phyloP scores from a whole-genome alignment of 2,113 vertebrate species.

The Morone chrysops region DNA sequence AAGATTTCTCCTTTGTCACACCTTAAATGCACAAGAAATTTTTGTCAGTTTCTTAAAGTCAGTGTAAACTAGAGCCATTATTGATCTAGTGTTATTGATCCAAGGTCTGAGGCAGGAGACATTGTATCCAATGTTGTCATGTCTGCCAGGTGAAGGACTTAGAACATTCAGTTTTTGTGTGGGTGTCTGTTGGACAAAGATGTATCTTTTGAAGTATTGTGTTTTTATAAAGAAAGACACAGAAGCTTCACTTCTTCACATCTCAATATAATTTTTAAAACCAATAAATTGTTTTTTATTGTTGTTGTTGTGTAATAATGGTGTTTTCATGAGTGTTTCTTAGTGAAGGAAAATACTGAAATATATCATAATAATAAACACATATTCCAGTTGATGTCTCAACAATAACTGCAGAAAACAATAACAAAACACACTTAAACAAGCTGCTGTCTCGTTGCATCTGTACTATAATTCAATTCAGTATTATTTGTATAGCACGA shows the following conservation, averaged over 20 bases:
- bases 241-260: background rate
- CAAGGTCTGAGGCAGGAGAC: conserved; percentile 16
- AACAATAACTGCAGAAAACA: background rate
- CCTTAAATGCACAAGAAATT: background rate
- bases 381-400: background rate
- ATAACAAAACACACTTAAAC: conserved; percentile 1
- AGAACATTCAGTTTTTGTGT: background rate
- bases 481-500: background rate
- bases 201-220: background rate
- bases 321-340: background rate
- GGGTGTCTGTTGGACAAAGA: background rate
- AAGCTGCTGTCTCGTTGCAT: background rate
- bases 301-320: background rate
- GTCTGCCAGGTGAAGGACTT: conserved; percentile 9
- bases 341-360: background rate
- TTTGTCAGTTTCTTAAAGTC: conserved; percentile 23
- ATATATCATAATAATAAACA: background rate
- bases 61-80: conserved; percentile 27
- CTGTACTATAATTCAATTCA: background rate
- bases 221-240: background rate
- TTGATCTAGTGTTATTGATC: conserved; percentile 50
- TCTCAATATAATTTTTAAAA: background rate
- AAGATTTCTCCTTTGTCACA: background rate
- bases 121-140: conserved; percentile 31
- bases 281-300: background rate